Evolutionary conservation across 2,888 invertebrate genomes (phyloP).

Genomic region (Lasioglossum pauxillum): DNA sequence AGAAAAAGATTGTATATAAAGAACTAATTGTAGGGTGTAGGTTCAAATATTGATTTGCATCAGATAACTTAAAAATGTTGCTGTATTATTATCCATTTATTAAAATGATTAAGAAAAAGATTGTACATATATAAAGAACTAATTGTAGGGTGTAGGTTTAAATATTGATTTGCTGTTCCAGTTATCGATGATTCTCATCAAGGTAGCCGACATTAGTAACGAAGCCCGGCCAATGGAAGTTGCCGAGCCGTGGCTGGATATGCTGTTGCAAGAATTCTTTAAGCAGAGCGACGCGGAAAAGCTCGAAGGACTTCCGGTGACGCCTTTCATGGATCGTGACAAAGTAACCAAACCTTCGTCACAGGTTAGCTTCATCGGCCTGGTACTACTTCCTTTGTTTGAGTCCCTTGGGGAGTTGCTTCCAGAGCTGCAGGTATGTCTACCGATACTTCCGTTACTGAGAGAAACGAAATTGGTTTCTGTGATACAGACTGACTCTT

Average conservation of each 20-base stretch:
- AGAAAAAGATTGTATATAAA: too few species aligned
- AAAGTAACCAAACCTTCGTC: constrained; percentile 94
- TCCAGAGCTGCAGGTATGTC: constrained; percentile 88
- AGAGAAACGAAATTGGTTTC: not conserved
- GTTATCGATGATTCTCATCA: constrained; percentile 92
- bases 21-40: too few species aligned
- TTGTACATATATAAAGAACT: too few species aligned
- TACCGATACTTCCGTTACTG: not conserved
- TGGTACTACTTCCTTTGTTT: constrained; percentile 92
- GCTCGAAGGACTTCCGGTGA: constrained; percentile 92
- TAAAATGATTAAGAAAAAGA: not conserved
- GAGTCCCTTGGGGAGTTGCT: constrained; percentile 91
- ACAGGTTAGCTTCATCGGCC: constrained; percentile 93
- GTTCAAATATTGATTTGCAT: too few species aligned
- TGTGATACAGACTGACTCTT: not conserved
- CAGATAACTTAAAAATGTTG: too few species aligned
- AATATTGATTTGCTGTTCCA: constrained; percentile 75
- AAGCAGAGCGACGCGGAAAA: constrained; percentile 93
- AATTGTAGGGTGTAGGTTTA: not conserved
- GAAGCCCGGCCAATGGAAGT: constrained; percentile 93
- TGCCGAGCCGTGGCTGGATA: constrained; percentile 93
- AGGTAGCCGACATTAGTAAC: constrained; percentile 94
- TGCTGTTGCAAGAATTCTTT: constrained; percentile 90
- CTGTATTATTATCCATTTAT: too few species aligned
- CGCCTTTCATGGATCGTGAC: constrained; percentile 94